These are phyloP conservation scores for Chaetophractus vellerosus DNA, from an alignment of 2,797 vertebrate genomes.

Conservation along the genomic window DNA sequence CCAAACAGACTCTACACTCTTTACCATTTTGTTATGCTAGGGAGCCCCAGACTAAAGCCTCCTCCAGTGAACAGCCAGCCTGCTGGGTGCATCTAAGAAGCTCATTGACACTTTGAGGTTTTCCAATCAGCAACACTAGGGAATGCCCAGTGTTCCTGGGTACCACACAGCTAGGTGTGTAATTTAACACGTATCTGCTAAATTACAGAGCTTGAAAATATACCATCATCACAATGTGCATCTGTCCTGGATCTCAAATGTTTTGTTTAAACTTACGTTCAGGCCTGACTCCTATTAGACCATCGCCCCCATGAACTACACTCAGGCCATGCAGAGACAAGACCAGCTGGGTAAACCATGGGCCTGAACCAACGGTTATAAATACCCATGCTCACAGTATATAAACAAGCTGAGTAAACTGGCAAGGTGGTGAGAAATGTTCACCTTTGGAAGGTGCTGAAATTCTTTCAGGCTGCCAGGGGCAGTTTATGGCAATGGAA, in stretches of 20 bases:
- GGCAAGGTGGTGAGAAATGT: conserved; percentile 37
- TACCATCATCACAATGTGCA: no score
- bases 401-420: conserved; percentile 17
- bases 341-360: background rate
- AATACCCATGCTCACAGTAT: background rate
- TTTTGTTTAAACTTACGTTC: conserved; percentile 26
- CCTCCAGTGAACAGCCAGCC: background rate
- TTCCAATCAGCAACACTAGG: background rate
- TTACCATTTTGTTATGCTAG: background rate
- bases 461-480: conserved; percentile 8
- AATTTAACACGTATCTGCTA: background rate
- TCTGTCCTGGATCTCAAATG: background rate
- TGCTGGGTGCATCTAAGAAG: background rate
- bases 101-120: background rate
- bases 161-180: background rate
- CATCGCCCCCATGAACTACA: background rate
- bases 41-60: background rate
- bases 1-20: background rate
- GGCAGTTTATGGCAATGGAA: background rate
- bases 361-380: background rate
- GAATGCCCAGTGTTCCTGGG: background rate
- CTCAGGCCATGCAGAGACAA: background rate
- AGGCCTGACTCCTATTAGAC: background rate
- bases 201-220: background rate
- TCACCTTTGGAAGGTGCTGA: conserved; percentile 36